These are phyloP conservation scores for Plectrocnemia conspersa DNA, from an alignment of 1,140 invertebrate species.

Conservation along the genomic window DNA sequence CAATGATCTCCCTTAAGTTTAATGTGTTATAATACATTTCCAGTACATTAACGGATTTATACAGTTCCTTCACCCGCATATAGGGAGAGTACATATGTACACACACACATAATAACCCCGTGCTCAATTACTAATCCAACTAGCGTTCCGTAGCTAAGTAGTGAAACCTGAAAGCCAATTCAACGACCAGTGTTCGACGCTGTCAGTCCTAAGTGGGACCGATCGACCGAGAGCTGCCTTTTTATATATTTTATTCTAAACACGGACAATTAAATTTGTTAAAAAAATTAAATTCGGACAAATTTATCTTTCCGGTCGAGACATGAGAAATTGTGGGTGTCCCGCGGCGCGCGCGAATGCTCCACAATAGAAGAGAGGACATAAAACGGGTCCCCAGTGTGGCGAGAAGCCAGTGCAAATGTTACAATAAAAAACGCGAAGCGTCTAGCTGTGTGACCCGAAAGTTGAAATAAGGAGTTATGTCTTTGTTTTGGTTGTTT, in stretches of 20 bases:
- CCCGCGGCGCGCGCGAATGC: slow-evolving; percentile 4
- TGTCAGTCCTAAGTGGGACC: slow-evolving; percentile 29
- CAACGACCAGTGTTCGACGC: slow-evolving; percentile 13
- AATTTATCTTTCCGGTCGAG: slow-evolving; percentile 1
- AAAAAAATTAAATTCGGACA: slow-evolving; percentile 2
- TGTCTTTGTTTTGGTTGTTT: slow-evolving; percentile 1
- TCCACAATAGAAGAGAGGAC: slow-evolving; percentile 14
- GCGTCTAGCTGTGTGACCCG: too few relatives aligned
- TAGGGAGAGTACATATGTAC: too few relatives aligned
- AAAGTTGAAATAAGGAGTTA: slow-evolving; percentile 16
- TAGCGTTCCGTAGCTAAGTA: slow-evolving; percentile 21
- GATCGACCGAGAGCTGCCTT: slow-evolving; percentile 20
- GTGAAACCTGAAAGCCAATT: slow-evolving; percentile 25
- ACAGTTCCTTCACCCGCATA: too few relatives aligned
- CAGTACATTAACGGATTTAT: too few relatives aligned
- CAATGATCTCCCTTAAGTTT: too few relatives aligned
- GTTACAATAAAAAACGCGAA: slow-evolving; percentile 25
- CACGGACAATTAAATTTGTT: not conserved
- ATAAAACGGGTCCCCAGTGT: slow-evolving; percentile 15
- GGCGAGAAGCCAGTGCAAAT: slow-evolving; percentile 3
- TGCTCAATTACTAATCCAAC: slow-evolving; percentile 29
- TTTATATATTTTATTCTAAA: slow-evolving; percentile 6
- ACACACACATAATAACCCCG: too few relatives aligned
- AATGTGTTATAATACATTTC: too few relatives aligned
- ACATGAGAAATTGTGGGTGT: slow-evolving; percentile 17